phyloP scores from a whole-genome alignment of 2,888 invertebrate species.

The Cheilosia vulpina region DNA sequence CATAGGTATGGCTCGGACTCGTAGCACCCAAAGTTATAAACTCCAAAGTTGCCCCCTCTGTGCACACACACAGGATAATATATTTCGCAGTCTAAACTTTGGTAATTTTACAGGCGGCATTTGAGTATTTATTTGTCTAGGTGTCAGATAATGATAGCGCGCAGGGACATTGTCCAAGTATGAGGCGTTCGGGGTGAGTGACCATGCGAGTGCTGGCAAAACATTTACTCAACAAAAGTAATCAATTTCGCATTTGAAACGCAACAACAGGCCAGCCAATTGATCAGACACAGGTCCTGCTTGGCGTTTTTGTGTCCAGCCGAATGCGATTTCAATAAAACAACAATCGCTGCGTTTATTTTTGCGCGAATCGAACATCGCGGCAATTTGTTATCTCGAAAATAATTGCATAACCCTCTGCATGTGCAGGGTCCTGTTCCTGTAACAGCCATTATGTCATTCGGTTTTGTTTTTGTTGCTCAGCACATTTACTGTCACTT shows the following conservation, averaged over 20 bases:
- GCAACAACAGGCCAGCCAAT: constrained; percentile 5
- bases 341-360: constrained; percentile 21
- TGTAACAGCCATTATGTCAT: constrained; percentile 34
- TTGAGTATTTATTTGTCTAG: constrained; percentile 54
- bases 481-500: constrained; percentile 37
- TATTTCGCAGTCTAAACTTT: constrained; percentile 21
- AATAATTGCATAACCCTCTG: constrained; percentile 35
- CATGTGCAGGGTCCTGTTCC: not conserved
- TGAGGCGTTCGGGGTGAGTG: constrained; percentile 6
- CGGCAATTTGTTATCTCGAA: constrained; percentile 33
- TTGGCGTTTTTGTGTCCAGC: not conserved
- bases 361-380: constrained; percentile 19
- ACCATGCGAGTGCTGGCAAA: constrained; percentile 6
- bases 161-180: not conserved
- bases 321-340: constrained; percentile 45
- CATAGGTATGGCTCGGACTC: not conserved
- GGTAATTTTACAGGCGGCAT: constrained; percentile 61
- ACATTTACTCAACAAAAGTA: constrained; percentile 22
- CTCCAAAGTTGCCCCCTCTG: not conserved
- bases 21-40: constrained; percentile 23
- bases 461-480: not conserved
- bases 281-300: constrained; percentile 18
- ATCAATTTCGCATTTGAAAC: constrained; percentile 28
- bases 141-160: constrained; percentile 19
- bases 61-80: no score